Evolutionary conservation across 2,797 vertebrate genomes (phyloP), one percentile per base, ranked within the genome.

Genomic region (Cyprinella venusta): DNA sequence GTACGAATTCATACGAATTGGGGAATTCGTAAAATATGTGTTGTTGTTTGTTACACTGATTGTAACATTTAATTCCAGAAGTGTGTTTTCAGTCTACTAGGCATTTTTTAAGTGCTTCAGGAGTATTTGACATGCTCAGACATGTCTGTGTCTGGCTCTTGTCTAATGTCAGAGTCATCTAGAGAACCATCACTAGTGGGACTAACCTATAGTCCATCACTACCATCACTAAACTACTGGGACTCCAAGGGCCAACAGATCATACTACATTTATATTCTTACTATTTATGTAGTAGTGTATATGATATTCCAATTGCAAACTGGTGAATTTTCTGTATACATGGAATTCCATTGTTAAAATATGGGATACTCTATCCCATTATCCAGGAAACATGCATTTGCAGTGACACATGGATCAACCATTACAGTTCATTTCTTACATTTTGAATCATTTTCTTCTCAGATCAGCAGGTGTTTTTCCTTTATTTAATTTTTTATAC

Each of bases 101-200:
- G 9, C 81, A 84, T 88, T 30, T 89, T 88, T 88, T 87, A 91
- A 89, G 90, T 88, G 86, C 88, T 85, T 89, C 86, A 86, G 83
- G 78, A 52, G 45, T 10, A 24, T 67, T 88, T 89, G 87, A 89
- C 90, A 87, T 82, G 80, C 70, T 76, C 85, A 88, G 67, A 87
- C 87, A 86, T 89, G 77, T 19, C 15, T 24, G 48, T 40, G 52
- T 52, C 63, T 52, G 63, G 19, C 45, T 67, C 63, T 48, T 18
- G 24, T 38, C 45, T 16, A 56, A 59, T 13, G 8, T 59, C 52
- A 76, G 12, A 16, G 36, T 76, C n/a, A 59, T 59, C 36, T 42
- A 24, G 38, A 76, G n/a, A 76, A 18, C 54, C 38, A 10, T 8
- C 2, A 21, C 52, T 59, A 12, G 2, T 40, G 54, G 26, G 26